These are phyloP conservation scores for Procavia capensis DNA, from an alignment of 2,113 vertebrate species.

Conservation along the genomic window DNA sequence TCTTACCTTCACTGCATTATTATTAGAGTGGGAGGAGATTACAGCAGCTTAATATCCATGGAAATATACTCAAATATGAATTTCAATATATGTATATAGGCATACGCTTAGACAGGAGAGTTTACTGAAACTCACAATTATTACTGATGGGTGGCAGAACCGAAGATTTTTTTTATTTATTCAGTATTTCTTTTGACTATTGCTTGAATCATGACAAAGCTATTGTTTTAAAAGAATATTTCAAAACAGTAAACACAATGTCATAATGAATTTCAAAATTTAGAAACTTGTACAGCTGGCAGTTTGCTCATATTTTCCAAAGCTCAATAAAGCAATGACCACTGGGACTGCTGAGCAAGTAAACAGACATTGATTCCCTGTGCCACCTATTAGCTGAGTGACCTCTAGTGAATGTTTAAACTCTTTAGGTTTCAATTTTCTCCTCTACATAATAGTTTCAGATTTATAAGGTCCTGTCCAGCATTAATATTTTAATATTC, in stretches of 20 bases:
- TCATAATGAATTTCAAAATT: background rate
- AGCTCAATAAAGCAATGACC: background rate
- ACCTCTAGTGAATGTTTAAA: background rate
- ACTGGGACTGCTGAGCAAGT: background rate
- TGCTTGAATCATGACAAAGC: background rate
- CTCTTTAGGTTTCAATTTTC: background rate
- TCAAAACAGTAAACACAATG: background rate
- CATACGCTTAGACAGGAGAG: background rate
- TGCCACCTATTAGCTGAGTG: background rate
- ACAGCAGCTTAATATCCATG: background rate
- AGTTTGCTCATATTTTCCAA: background rate
- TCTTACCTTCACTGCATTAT: background rate
- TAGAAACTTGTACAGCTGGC: background rate
- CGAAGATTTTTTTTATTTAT: constrained; percentile 46
- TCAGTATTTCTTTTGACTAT: background rate
- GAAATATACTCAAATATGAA: constrained; percentile 14
- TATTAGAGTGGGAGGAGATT: constrained; percentile 9
- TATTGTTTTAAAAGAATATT: constrained; percentile 5
- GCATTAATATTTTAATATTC: background rate
- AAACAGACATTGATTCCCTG: background rate
- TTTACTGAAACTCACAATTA: constrained; percentile 14
- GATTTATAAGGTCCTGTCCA: background rate
- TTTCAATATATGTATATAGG: background rate
- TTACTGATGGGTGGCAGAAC: background rate
- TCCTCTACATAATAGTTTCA: background rate